A percentile compares a stretch with the other conserved stretches of the same genome.
Conservation (phyloP, 2,888 invertebrate species). For the Acanthoscelides obtectus region DNA sequence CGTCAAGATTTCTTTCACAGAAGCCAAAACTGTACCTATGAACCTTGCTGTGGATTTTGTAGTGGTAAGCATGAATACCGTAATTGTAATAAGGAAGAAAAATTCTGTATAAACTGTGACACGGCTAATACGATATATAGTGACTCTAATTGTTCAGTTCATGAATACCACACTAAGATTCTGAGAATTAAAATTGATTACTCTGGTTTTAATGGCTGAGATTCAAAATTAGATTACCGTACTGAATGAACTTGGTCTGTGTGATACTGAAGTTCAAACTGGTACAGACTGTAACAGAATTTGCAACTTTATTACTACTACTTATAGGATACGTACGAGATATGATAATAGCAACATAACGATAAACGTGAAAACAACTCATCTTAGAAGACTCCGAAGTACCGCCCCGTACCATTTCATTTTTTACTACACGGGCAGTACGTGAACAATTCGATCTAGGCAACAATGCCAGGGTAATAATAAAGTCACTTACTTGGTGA, state of each 20-base stretch:
- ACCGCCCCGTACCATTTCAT: too few relatives aligned
- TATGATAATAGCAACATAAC: too few relatives aligned
- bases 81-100: conserved; percentile 5
- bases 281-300: not conserved
- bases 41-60: conserved; percentile 5
- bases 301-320: not conserved
- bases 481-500: too few relatives aligned
- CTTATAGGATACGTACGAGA: too few relatives aligned
- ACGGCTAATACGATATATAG: conserved; percentile 1
- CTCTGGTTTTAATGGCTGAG: conserved; percentile 2
- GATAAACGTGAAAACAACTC: too few relatives aligned
- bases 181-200: conserved; percentile 4
- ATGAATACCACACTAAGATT: not conserved
- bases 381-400: too few relatives aligned
- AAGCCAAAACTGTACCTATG: conserved; percentile 2
- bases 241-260: not conserved
- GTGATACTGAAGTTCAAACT: not conserved
- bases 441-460: too few relatives aligned
- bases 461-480: too few relatives aligned
- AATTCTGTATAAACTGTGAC: conserved; percentile 8
- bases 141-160: not conserved
- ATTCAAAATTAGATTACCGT: conserved; percentile 1
- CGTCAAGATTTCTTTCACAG: conserved; percentile 9
- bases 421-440: too few relatives aligned
- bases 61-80: too few relatives aligned